phyloP scores from a whole-genome alignment of 2,113 vertebrate species.

The Channa maculata region DNA sequence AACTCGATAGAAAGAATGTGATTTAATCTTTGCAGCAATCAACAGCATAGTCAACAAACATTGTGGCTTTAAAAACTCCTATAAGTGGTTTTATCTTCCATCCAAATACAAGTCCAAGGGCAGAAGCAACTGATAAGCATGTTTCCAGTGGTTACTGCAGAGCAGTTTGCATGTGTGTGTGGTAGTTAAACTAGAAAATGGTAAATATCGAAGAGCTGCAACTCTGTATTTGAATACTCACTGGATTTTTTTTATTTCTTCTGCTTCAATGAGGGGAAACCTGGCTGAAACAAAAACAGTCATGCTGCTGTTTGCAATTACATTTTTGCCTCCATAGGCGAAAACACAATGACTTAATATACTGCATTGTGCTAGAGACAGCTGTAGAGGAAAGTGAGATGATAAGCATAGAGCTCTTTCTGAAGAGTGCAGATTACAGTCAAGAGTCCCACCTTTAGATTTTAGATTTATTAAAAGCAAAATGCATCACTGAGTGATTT shows the following conservation, averaged over 20 bases:
- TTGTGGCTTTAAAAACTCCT: conserved; percentile 64
- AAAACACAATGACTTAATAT: conserved; percentile 33
- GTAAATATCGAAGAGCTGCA: conserved; percentile 13
- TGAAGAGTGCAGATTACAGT: conserved; percentile 48
- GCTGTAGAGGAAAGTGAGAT: conserved; percentile 48
- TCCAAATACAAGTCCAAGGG: conserved; percentile 52
- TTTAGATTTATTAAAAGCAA: conserved; percentile 41
- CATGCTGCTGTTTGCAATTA: conserved; percentile 67
- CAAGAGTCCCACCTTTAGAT: conserved; percentile 46
- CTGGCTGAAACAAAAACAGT: conserved; percentile 43
- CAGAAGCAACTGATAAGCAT: conserved; percentile 45
- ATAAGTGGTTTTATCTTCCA: conserved; percentile 60
- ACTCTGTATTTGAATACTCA: conserved; percentile 1
- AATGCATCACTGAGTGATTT: conserved; percentile 44
- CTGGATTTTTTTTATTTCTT: conserved; percentile 26
- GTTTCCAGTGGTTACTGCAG: conserved; percentile 41
- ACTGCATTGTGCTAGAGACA: conserved; percentile 25
- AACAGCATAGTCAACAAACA: conserved; percentile 69
- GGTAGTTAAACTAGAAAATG: conserved; percentile 1
- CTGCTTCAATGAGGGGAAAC: conserved; percentile 43
- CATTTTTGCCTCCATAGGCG: conserved; percentile 57
- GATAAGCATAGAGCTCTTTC: conserved; percentile 33
- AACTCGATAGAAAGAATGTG: conserved; percentile 59
- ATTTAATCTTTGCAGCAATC: conserved; percentile 72
- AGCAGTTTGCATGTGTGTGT: conserved; percentile 41